A percentile compares a stretch with the other conserved stretches of the same genome.
Evolutionary conservation across 2,113 vertebrate species (phyloP).

Genomic region (Pan paniscus): DNA sequence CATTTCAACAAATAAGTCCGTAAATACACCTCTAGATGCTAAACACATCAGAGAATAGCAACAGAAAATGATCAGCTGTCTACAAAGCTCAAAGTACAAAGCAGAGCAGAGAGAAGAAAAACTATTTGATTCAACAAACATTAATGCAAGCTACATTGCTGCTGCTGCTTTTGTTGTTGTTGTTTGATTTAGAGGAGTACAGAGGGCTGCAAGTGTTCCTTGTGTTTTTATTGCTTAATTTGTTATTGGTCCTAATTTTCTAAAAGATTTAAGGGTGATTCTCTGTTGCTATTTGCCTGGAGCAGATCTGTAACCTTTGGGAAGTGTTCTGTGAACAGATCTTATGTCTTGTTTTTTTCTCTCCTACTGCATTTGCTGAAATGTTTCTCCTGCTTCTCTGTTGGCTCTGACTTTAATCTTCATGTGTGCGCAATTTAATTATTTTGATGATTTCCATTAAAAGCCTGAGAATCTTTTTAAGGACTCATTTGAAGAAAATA

Average conservation of each 20-base stretch:
- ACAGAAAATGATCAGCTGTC: not conserved
- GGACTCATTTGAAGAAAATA: not conserved
- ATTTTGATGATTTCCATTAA: slow-evolving; percentile 54
- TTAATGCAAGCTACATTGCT: not conserved
- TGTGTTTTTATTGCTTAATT: slow-evolving; percentile 55
- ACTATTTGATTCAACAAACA: not conserved
- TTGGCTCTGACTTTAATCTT: slow-evolving; percentile 1
- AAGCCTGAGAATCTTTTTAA: not conserved
- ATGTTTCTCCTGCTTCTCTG: not conserved
- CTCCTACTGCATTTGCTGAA: not conserved
- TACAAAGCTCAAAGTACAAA: not conserved
- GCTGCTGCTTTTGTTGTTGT: not conserved
- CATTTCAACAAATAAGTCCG: not conserved
- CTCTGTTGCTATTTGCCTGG: slow-evolving; percentile 42
- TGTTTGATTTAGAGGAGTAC: slow-evolving; percentile 35
- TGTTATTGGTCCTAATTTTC: slow-evolving; percentile 29
- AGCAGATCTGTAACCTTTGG: slow-evolving; percentile 23
- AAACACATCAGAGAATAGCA: not conserved
- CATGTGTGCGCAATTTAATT: slow-evolving; percentile 16
- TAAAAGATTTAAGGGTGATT: slow-evolving; percentile 39
- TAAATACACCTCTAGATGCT: not conserved
- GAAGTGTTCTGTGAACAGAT: not conserved
- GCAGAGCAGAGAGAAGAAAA: not conserved
- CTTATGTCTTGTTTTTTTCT: not conserved
- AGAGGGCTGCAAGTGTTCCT: not conserved